Evolutionary conservation across 2,113 vertebrate genomes (phyloP).

Genomic region (Myrmecobius fasciatus): DNA sequence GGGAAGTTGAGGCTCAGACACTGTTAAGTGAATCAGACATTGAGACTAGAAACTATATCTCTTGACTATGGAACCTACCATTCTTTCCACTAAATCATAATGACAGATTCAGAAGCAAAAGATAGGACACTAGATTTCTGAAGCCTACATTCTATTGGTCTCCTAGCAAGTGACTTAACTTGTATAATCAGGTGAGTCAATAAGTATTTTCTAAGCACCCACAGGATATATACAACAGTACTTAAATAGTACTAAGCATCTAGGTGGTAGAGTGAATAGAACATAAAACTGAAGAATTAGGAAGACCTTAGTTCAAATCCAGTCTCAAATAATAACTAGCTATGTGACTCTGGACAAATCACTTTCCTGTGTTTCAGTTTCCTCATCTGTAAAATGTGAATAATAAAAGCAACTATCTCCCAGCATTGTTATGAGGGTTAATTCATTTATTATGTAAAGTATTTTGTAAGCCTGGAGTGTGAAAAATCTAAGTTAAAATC

Average conservation of each 20-base stretch:
- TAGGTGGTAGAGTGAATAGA: background rate
- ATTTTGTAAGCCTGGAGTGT: no score
- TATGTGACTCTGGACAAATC: no score
- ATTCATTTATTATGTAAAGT: no score
- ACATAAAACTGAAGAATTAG: no score
- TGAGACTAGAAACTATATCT: background rate
- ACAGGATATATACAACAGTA: background rate
- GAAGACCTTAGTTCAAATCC: no score
- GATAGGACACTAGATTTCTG: background rate
- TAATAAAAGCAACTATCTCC: no score
- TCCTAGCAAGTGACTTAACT: background rate
- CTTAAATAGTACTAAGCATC: background rate
- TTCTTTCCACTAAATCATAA: background rate
- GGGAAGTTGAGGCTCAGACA: background rate
- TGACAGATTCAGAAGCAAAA: background rate
- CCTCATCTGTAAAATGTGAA: no score
- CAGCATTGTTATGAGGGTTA: no score
- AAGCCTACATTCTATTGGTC: background rate
- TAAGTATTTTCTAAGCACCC: background rate
- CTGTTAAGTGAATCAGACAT: background rate
- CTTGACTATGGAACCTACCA: background rate
- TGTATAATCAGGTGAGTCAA: background rate
- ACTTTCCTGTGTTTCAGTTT: no score
- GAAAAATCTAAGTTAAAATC: no score
- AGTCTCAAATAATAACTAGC: no score